A percentile compares a stretch with the other conserved stretches of the same genome.
Evolutionary conservation across 2,888 invertebrate species (phyloP).

Genomic region (Stenurella melanura): DNA sequence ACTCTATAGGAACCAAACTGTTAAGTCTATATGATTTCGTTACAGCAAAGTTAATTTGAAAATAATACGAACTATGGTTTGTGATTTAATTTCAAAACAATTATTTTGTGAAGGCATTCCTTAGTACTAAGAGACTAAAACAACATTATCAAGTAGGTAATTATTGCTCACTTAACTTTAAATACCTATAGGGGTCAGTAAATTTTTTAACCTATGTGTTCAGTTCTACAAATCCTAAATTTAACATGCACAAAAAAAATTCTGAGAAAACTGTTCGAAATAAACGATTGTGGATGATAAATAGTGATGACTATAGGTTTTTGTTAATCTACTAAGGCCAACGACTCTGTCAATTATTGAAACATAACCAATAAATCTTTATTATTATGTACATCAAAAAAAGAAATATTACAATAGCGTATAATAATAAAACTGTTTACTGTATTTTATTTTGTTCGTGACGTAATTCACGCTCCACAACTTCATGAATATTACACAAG

Average conservation of each 20-base stretch:
- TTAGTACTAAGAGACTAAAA: no score
- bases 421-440: neutral
- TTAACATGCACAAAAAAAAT: neutral
- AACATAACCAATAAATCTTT: neutral
- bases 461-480: neutral
- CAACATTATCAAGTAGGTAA: no score
- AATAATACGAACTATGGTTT: no score
- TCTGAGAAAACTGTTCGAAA: neutral
- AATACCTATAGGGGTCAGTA: no score
- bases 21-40: no score
- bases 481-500: neutral
- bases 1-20: no score
- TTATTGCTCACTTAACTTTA: no score
- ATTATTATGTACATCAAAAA: neutral
- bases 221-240: neutral
- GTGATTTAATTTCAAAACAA: no score
- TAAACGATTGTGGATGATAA: neutral
- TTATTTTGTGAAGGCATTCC: no score
- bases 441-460: neutral
- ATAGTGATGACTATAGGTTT: neutral
- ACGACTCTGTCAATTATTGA: neutral
- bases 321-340: neutral
- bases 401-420: neutral
- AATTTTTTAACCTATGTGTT: neutral
- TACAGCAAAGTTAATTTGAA: no score